phyloP scores from a whole-genome alignment of 2,113 vertebrate genomes.

The Rhipidura dahli region DNA sequence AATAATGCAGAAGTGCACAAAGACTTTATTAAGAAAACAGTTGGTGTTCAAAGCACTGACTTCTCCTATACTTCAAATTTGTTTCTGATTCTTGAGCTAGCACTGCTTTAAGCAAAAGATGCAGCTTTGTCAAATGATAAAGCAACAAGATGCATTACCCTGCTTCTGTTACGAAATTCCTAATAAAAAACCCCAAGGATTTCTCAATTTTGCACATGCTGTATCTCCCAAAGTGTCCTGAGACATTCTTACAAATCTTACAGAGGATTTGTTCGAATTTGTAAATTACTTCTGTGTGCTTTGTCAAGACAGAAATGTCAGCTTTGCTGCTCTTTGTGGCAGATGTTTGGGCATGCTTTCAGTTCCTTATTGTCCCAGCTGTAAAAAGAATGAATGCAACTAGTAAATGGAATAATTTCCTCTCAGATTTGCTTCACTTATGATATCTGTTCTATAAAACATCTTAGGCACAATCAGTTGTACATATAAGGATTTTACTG shows the following conservation, averaged over 20 bases:
- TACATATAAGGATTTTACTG: neutral
- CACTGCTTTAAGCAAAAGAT: neutral
- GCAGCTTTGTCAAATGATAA: neutral
- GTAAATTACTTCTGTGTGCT: neutral
- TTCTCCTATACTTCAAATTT: neutral
- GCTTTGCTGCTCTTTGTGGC: neutral
- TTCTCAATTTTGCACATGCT: neutral
- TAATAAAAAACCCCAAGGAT: neutral
- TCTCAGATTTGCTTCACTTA: neutral
- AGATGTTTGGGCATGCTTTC: neutral
- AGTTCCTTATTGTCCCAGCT: neutral
- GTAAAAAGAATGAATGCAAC: neutral
- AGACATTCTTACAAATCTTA: neutral
- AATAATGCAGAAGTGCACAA: neutral
- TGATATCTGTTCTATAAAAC: neutral
- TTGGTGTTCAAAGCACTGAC: neutral
- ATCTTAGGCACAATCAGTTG: neutral
- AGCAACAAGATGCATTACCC: conserved; percentile 6
- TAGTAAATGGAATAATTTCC: neutral
- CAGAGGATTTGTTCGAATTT: neutral
- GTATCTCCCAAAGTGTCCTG: neutral
- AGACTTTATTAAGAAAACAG: conserved; percentile 21
- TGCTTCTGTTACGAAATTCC: neutral
- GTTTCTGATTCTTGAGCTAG: neutral
- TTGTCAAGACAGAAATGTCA: neutral